A percentile compares a stretch with the other conserved stretches of the same genome.
These are phyloP conservation scores for Thamnaconus septentrionalis DNA, from an alignment of 2,113 vertebrate genomes.

Conservation along the genomic window DNA sequence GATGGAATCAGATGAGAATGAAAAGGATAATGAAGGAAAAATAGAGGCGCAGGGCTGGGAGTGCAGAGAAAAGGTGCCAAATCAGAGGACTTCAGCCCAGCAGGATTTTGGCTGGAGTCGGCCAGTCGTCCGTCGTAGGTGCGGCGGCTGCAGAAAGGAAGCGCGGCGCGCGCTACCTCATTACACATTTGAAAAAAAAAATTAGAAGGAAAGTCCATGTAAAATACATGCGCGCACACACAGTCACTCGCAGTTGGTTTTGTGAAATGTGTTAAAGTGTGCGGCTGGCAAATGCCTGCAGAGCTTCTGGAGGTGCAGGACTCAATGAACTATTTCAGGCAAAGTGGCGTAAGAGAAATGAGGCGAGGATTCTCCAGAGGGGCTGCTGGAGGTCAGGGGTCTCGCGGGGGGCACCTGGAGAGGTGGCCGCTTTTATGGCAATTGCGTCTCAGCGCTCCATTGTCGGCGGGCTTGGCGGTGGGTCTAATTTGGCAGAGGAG, in stretches of 20 bases:
- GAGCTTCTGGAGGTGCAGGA: neutral
- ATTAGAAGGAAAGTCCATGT: neutral
- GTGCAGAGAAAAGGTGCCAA: constrained; percentile 41
- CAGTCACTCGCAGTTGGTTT: too few species aligned
- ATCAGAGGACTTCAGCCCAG: constrained; percentile 59
- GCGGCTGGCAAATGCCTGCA: too few species aligned
- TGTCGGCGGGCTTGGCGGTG: constrained; percentile 59
- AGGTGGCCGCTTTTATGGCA: constrained; percentile 64
- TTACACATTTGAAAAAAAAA: constrained; percentile 26
- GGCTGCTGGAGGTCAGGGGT: constrained; percentile 28
- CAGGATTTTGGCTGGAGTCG: constrained; percentile 54
- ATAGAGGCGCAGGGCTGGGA: constrained; percentile 24
- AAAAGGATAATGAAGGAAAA: constrained; percentile 62
- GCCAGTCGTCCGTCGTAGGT: neutral
- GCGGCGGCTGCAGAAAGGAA: constrained; percentile 21
- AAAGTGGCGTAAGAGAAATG: constrained; percentile 29
- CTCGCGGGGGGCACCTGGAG: neutral
- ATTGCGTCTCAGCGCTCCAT: constrained; percentile 66
- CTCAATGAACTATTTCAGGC: constrained; percentile 39
- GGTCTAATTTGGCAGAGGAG: constrained; percentile 60
- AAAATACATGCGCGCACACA: too few species aligned
- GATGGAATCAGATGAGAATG: constrained; percentile 63
- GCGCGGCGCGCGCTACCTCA: constrained; percentile 9
- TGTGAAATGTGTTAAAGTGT: too few species aligned
- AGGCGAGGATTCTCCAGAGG: constrained; percentile 38